phyloP scores from a whole-genome alignment of 2,888 invertebrate species.

The Hybos culiciformis region DNA sequence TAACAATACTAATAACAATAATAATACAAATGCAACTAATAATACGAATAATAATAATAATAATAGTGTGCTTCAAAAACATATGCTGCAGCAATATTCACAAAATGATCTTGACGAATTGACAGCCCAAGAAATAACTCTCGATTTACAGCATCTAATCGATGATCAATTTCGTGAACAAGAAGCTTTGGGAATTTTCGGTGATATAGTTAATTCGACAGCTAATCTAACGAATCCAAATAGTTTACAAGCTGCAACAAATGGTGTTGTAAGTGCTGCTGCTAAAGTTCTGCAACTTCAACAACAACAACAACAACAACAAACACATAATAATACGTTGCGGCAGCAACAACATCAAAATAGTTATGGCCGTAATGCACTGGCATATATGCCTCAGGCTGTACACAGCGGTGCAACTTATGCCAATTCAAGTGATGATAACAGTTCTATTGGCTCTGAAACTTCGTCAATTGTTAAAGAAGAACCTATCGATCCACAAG shows the following conservation, averaged over 20 bases:
- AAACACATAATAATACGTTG: constrained; percentile 17
- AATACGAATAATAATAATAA: constrained; percentile 19
- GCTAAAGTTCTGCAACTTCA: constrained; percentile 32
- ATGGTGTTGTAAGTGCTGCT: constrained; percentile 33
- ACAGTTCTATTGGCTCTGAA: constrained; percentile 46
- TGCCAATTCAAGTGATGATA: constrained; percentile 41
- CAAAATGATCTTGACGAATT: constrained; percentile 77
- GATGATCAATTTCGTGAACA: constrained; percentile 83
- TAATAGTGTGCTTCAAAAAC: constrained; percentile 41
- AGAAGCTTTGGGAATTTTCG: constrained; percentile 59
- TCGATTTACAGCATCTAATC: constrained; percentile 83
- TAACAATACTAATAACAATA: constrained; percentile 18
- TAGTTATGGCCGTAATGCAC: constrained; percentile 49
- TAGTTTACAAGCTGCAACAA: constrained; percentile 31
- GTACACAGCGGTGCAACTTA: constrained; percentile 51
- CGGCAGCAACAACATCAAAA: constrained; percentile 29
- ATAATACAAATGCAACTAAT: constrained; percentile 19
- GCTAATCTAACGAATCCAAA: constrained; percentile 21
- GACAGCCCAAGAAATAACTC: constrained; percentile 81
- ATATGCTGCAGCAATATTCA: constrained; percentile 56
- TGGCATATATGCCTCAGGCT: constrained; percentile 87
- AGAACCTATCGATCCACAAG: constrained; percentile 71
- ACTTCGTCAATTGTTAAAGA: constrained; percentile 68
- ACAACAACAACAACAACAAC: constrained; percentile 32
- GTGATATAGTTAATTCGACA: constrained; percentile 58